Conservation (phyloP, 2,113 vertebrate species). For the Pseudorasbora parva region DNA sequence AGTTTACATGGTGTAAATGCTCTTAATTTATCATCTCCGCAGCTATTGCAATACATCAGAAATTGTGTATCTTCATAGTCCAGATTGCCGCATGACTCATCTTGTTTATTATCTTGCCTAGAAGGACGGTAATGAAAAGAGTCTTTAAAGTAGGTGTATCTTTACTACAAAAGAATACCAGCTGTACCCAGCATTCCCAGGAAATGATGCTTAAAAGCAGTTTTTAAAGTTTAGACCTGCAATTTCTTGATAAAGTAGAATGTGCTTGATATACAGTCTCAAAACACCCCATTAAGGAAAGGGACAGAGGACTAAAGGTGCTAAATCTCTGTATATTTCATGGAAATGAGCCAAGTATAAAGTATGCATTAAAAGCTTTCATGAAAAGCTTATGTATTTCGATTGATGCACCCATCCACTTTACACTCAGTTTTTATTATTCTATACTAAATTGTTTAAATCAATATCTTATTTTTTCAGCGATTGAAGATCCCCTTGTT, state of each 20-base stretch:
- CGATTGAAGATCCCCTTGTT: constrained; percentile 13
- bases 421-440: constrained; percentile 33
- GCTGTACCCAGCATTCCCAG: not conserved
- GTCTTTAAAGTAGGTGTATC: not conserved
- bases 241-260: not conserved
- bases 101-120: not conserved
- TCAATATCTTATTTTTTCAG: constrained; percentile 16
- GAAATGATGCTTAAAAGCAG: not conserved
- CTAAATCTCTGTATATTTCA: not conserved
- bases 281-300: not conserved
- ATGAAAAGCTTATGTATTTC: constrained; percentile 42
- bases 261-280: not conserved
- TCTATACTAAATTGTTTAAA: constrained; percentile 34
- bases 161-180: constrained; percentile 9
- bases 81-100: not conserved
- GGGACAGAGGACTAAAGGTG: not conserved
- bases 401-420: constrained; percentile 25
- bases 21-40: constrained; percentile 33
- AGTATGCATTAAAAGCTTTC: constrained; percentile 6
- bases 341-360: not conserved
- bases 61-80: constrained; percentile 2
- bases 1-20: constrained; percentile 34
- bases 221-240: not conserved
- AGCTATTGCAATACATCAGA: constrained; percentile 26
- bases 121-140: not conserved